These are phyloP conservation scores for Trogon melanurus DNA, from an alignment of 2,113 vertebrate species.

Conservation along the genomic window DNA sequence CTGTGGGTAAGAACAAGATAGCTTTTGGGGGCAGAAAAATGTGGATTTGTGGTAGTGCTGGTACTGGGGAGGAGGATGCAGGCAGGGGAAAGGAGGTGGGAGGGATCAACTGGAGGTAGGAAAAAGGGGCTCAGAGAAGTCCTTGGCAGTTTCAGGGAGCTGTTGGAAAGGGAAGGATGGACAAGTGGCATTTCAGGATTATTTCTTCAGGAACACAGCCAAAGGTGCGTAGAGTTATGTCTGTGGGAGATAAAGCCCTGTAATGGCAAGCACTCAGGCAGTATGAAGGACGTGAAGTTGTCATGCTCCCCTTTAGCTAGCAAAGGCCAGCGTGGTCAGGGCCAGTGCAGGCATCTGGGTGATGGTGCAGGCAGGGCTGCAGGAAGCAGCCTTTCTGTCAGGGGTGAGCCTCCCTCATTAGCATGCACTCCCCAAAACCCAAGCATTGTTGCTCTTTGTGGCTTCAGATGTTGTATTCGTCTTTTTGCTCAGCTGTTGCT, in stretches of 20 bases:
- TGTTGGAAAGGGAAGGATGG: background rate
- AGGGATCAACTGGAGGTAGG: background rate
- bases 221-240: background rate
- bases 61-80: background rate
- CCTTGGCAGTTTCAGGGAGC: background rate
- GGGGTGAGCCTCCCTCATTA: background rate
- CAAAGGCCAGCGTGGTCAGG: fast-evolving
- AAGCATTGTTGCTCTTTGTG: background rate
- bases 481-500: background rate
- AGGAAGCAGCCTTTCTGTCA: background rate
- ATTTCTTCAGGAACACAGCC: background rate
- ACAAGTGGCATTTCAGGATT: background rate
- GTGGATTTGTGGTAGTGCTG: background rate
- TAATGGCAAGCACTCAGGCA: background rate
- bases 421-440: background rate
- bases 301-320: background rate
- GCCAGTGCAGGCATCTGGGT: background rate
- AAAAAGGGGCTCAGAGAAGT: background rate
- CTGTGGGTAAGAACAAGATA: background rate
- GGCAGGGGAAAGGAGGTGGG: background rate
- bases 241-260: background rate
- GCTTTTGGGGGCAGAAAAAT: background rate
- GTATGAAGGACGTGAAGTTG: background rate
- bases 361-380: background rate
- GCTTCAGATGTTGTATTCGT: background rate